Evolutionary conservation across 2,888 invertebrate genomes (phyloP).

Genomic region (Chalcis sispes): DNA sequence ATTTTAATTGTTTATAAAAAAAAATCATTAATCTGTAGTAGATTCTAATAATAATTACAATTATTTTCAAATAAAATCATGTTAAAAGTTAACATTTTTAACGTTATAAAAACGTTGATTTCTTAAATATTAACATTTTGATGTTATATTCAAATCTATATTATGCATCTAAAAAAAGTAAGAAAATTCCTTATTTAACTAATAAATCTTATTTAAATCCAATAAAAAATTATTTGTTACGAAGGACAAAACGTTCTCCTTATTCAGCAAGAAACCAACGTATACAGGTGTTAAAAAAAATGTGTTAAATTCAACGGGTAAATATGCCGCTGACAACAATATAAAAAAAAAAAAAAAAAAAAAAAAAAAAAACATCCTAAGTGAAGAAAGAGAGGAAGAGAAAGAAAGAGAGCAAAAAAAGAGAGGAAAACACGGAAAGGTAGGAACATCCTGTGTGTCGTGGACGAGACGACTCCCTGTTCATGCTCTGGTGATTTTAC

Average conservation of each 20-base stretch:
- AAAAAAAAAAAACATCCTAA: no score
- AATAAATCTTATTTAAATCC: not conserved
- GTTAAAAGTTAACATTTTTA: no score
- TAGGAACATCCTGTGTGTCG: conserved; percentile 66
- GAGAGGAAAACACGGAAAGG: conserved; percentile 65
- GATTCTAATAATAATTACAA: no score
- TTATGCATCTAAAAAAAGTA: no score
- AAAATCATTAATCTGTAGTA: no score
- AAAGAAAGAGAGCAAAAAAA: not conserved
- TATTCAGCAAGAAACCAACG: conserved; percentile 10
- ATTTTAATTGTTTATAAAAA: no score
- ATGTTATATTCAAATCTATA: no score
- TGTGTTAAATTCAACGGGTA: conserved; percentile 39
- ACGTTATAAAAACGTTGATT: no score
- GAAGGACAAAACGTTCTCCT: no score
- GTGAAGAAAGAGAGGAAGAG: conserved; percentile 52
- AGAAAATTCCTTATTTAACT: not conserved
- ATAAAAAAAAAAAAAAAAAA: not conserved
- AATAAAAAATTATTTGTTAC: not conserved
- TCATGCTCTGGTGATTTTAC: conserved; percentile 69
- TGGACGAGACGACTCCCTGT: conserved; percentile 63
- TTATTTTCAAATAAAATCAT: no score
- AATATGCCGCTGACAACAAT: conserved; percentile 51
- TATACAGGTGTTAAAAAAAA: conserved; percentile 55
- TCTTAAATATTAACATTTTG: no score